Base-by-base conservation (phyloP, 2,113 vertebrate genomes). In the Nothobranchius furzeri region DNA sequence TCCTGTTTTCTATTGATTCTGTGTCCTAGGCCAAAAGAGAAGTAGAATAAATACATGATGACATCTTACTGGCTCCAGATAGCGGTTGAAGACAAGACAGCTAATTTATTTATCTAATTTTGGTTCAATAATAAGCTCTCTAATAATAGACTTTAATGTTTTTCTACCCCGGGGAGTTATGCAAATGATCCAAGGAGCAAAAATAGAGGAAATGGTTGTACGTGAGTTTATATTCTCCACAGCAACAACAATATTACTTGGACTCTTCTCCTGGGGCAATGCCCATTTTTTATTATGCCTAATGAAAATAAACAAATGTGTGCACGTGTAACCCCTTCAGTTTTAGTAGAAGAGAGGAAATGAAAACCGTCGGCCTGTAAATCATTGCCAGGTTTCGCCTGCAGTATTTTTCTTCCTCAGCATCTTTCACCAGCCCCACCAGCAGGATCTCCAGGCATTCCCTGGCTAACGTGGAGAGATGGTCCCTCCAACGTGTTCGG, bases 261-360 rank as follows among this genome's bases (percentile, higher is more conserved):
- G 58, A 75, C 57, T 63, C 63, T 66, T 75, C 56, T 5, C 48
- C 73, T 81, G 78, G 56, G 82, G 78, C 54, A 66, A 74, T 71
- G 11, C 15, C 61, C 3, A 14, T 48, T 53, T 46, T 70, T 48
- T 43, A 37, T 9, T 55, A 13, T 12, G 14, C 46, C 74, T 73
- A 71, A 72, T 85, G 65, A 78, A 83, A 79, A 77, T 59, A 74
- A 79, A 85, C 71, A 73, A 82, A 76, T 60, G 49, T 64, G 55
- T 66, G 61, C 47, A 14, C 15, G 58, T 14, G 13, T 78, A 64
- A 84, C 78, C 59, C 57, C 25, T 62, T 81, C 78, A 46, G 77
- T 74, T 72, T 60, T 55, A 12, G 65, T 57, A 47, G 15, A 57
- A 53, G 4, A 56, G 59, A 69, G 15, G 17, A 79, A 76, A 67